These are phyloP conservation scores for Athrips mouffetella DNA, from an alignment of 2,888 invertebrate genomes.

Conservation along the genomic window DNA sequence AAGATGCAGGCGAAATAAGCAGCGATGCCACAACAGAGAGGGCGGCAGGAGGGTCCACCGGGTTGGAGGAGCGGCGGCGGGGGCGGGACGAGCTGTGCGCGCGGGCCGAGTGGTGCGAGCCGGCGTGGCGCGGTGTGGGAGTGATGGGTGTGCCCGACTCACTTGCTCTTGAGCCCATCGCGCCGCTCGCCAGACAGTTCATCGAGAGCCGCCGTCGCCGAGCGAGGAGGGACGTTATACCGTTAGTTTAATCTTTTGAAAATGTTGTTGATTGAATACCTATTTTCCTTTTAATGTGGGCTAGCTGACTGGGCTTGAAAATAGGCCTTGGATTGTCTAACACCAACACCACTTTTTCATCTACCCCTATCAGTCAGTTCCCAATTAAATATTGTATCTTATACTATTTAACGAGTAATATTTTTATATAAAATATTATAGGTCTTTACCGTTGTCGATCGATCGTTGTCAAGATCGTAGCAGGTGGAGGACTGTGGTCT, in stretches of 20 bases:
- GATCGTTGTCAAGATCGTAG: too few species aligned
- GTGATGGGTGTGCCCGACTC: not conserved
- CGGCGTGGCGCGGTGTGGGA: not conserved
- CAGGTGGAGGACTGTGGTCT: too few species aligned
- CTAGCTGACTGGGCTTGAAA: too few species aligned
- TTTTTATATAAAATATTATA: too few species aligned
- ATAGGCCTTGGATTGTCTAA: too few species aligned
- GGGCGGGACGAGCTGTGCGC: slow-evolving; percentile 72
- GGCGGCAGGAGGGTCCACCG: too few species aligned
- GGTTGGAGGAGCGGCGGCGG: slow-evolving; percentile 40
- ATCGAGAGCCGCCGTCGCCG: slow-evolving; percentile 76
- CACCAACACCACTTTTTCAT: too few species aligned
- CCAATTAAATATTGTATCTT: too few species aligned
- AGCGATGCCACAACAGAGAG: slow-evolving; percentile 35
- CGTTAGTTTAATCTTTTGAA: not conserved
- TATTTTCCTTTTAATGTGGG: too few species aligned
- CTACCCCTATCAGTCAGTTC: too few species aligned
- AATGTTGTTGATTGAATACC: not conserved
- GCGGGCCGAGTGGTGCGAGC: slow-evolving; percentile 26
- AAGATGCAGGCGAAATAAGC: slow-evolving; percentile 46
- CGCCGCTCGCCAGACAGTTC: slow-evolving; percentile 72
- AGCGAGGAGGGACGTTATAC: slow-evolving; percentile 41
- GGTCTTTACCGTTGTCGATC: too few species aligned
- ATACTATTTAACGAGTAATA: too few species aligned
- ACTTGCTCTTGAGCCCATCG: not conserved